Base-by-base conservation (phyloP, 2,888 invertebrate genomes). In the Drosophila infuscata region DNA sequence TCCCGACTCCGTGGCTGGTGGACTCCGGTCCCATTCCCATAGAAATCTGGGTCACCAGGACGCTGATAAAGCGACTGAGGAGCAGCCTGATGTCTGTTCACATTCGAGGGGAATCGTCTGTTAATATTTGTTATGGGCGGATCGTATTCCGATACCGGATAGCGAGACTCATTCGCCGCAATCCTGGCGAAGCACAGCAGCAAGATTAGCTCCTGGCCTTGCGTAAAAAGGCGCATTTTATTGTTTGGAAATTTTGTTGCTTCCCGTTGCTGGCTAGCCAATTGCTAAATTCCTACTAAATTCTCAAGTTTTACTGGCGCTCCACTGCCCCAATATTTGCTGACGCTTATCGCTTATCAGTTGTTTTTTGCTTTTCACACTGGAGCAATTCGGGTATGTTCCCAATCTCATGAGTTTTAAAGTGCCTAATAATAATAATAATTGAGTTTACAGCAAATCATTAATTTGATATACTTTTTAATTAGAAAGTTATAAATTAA, bases 261-360 rank as follows among this genome's bases (percentile, higher is more conserved):
- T 53, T 64, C 29, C 12, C 52, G 61, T 38, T 79, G 64, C 52
- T 80, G 17, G 70, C 88, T 60, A 87, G 64, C 35, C 63, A 74
- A 71, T 74, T 63, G 74, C 74, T 84, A 62, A 82, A 82, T 68
- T 70, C 64, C 11, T 66, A 87, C 87, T 87, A 72, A 81, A 72
- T 33, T 67, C 70, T 70, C 67, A 53, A 67, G 63, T 54, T 70
- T 67, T 20, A 68, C 51, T 58, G 52, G 52, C 68, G 77, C 12
- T 73, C 81, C 30, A 72, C 70, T 72, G 65, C 43, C 83, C 72
- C 70, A 71, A 30, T 58, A 76, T 62, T 54, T 41, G 32, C 51
- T 12, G 43, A 29, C n/a, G 29, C 29, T 20, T 12, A 30, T 4
- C n/a, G 56, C 90, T 89, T 90, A 90, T 87, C 86, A 87, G 76